Evolutionary conservation across 2,113 vertebrate species (phyloP).

Genomic region (Podarcis cretensis): DNA sequence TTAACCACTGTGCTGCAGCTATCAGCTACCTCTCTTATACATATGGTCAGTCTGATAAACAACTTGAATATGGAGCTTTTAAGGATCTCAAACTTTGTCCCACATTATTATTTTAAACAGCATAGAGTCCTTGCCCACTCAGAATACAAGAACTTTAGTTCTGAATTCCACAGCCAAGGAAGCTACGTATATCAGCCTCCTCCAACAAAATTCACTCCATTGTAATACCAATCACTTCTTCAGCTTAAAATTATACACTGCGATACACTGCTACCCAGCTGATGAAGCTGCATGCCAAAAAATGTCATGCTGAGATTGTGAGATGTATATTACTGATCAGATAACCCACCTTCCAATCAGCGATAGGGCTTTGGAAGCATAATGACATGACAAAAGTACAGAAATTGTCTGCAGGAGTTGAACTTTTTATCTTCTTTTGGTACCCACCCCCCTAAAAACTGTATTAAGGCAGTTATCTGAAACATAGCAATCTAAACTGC

Average conservation of each 20-base stretch:
- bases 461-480: background rate
- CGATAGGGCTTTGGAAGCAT: constrained; percentile 6
- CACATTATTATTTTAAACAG: background rate
- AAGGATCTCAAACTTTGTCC: background rate
- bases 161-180: constrained; percentile 29
- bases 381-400: background rate
- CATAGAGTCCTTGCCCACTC: background rate
- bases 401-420: background rate
- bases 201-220: constrained; percentile 26
- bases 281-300: constrained; percentile 28
- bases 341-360: constrained; percentile 10
- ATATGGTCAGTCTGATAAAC: background rate
- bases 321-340: background rate
- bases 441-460: background rate
- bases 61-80: background rate
- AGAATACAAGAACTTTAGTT: constrained; percentile 3
- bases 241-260: constrained; percentile 36
- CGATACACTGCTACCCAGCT: background rate
- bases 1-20: background rate
- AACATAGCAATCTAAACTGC: background rate
- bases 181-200: constrained; percentile 11
- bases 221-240: constrained; percentile 40
- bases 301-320: constrained; percentile 23
- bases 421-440: background rate
- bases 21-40: background rate